A percentile compares a stretch with the other conserved stretches of the same genome.
Evolutionary conservation across 1,140 invertebrate genomes (phyloP).

Genomic region (Drosophila ananassae): DNA sequence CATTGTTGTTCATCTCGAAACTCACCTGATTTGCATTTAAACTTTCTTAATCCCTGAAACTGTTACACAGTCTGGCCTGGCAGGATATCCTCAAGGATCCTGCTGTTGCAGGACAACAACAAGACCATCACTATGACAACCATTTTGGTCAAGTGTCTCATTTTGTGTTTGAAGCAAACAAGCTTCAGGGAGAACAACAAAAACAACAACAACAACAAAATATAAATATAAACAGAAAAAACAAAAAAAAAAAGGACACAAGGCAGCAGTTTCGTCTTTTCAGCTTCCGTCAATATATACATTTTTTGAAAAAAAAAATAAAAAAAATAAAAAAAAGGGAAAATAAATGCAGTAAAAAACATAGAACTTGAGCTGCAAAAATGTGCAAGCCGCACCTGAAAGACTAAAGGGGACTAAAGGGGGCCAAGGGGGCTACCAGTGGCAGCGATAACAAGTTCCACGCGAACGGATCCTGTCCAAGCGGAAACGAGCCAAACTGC

Average conservation of each 20-base stretch:
- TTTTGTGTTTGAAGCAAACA: conserved; percentile 73
- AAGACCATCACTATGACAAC: conserved; percentile 35
- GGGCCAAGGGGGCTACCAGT: neutral
- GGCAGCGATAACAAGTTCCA: conserved; percentile 66
- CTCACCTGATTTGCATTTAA: neutral
- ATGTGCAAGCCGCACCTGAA: conserved; percentile 34
- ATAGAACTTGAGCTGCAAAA: conserved; percentile 40
- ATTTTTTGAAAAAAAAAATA: too few species aligned
- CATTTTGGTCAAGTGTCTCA: conserved; percentile 71
- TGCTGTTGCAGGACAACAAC: conserved; percentile 9
- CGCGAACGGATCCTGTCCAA: conserved; percentile 65
- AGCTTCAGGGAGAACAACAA: conserved; percentile 16
- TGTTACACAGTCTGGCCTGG: neutral
- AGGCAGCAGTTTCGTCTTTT: conserved; percentile 24
- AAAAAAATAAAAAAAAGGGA: neutral
- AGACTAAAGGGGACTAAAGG: neutral
- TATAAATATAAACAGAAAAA: too few species aligned
- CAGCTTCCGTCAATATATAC: conserved; percentile 57
- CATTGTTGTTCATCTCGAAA: too few species aligned
- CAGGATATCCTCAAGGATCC: neutral
- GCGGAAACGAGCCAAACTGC: conserved; percentile 61
- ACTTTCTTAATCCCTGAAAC: neutral
- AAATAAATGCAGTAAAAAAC: conserved; percentile 2
- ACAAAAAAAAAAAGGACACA: neutral
- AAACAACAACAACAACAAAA: too few species aligned